Conservation (phyloP, 2,797 vertebrate genomes). For the Hipposideros larvatus region DNA sequence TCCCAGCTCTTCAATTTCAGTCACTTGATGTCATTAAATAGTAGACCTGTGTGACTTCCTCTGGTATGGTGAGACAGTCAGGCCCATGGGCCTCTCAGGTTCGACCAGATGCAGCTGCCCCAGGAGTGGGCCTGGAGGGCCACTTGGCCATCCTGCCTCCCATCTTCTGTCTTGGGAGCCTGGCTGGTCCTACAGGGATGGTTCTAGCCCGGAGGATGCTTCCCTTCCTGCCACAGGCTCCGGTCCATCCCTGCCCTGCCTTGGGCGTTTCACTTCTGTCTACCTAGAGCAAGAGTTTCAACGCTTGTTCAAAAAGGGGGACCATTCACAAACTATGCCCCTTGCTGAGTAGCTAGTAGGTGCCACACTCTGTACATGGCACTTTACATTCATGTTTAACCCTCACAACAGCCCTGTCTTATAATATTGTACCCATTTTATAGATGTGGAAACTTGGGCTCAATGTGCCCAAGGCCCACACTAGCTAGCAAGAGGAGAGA, state of each 20-base stretch:
- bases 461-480: not conserved
- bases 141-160: fast-evolving
- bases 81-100: not conserved
- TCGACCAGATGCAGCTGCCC: not conserved
- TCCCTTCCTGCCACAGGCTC: not conserved
- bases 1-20: not conserved
- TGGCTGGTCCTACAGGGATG: not conserved
- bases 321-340: not conserved
- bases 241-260: not conserved
- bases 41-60: not conserved
- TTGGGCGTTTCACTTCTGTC: not conserved
- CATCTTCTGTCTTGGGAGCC: not conserved
- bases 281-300: not conserved
- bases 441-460: not conserved
- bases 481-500: not conserved
- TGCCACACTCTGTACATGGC: not conserved
- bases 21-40: not conserved
- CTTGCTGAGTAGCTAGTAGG: not conserved
- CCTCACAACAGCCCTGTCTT: not conserved
- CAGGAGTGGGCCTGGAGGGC: not conserved
- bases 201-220: not conserved
- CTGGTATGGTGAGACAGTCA: not conserved
- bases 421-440: not conserved
- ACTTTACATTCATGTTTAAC: not conserved
- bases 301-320: not conserved